Base-by-base conservation (phyloP, 2,888 invertebrate species). In the Epicampocera succincta region DNA sequence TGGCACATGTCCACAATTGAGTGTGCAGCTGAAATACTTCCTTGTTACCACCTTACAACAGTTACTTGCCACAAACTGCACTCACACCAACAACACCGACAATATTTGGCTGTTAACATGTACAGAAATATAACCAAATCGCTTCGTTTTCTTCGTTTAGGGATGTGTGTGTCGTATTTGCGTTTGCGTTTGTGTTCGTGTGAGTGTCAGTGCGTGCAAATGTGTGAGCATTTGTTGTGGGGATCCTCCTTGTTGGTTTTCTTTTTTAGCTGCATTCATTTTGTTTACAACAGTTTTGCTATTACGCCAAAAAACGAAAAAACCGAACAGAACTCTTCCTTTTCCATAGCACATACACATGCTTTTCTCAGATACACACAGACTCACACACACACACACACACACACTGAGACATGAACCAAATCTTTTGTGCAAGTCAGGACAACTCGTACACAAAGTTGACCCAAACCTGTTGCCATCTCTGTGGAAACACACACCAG, bases 401-500 rank as follows among this genome's bases (percentile, higher is more conserved):
- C 40, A 68, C n/a, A 19, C 17, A 38, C 17, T n/a, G 48, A 50
- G 12, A 46, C 54, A 54, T 21, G 15, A 40, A 63, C 29, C 40
- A 48, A 38, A 56, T 61, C 29, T 58, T 42, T 40, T 52, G 25
- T 46, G n/a, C 71, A 48, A 73, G 61, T 44, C 21, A n/a, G 21
- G 8, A 40, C 8, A 15, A 15, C 9, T 15, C 54, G 9, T 52
- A 66, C 42, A 33, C 33, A 6, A 44, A 56, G 17, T 44, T 78
- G 82, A 82, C 82, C 82, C 82, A 78, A 82, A 82, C 82, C 82
- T 82, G 82, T 82, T 82, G 82, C 82, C 65, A 71, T 44, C 33
- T 69, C 54, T 38, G 38, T 25, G 15, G 65, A 40, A n/a, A n/a
- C n/a, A 65, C 29, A 54, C 44, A 42, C 44, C 46, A 69, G 15